Conservation (phyloP, 2,888 invertebrate genomes). For the Tinea semifulvella region DNA sequence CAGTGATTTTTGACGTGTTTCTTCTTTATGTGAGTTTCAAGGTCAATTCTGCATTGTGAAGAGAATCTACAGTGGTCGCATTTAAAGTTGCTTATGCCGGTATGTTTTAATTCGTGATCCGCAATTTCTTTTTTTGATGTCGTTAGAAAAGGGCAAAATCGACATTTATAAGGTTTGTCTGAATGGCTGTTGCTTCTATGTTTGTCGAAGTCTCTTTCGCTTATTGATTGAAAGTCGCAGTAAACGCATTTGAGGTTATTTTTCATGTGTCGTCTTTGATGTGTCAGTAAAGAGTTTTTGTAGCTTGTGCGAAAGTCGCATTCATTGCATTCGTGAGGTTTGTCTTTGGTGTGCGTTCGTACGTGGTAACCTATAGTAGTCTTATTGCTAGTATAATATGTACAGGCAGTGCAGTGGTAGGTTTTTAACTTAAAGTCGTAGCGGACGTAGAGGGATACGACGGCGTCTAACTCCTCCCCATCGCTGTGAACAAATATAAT, state of each 20-base stretch:
- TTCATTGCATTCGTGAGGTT: neutral
- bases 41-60: neutral
- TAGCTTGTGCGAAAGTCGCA: constrained; percentile 1
- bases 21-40: neutral
- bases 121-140: neutral
- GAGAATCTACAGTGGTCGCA: neutral
- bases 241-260: neutral
- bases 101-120: neutral
- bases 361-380: neutral
- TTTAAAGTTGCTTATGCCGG: neutral
- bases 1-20: neutral
- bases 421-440: neutral
- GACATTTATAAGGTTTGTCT: neutral
- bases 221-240: neutral
- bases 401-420: constrained; percentile 3
- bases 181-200: constrained; percentile 1
- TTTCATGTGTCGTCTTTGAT: neutral
- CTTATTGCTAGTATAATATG: neutral
- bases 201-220: neutral
- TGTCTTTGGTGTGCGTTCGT: neutral
- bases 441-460: neutral
- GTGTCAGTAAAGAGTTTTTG: neutral
- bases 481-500: neutral
- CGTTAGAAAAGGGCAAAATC: neutral
- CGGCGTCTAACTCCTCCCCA: neutral